Base-by-base conservation (phyloP, 2,797 vertebrate genomes). In the Sebastolobus alascanus region DNA sequence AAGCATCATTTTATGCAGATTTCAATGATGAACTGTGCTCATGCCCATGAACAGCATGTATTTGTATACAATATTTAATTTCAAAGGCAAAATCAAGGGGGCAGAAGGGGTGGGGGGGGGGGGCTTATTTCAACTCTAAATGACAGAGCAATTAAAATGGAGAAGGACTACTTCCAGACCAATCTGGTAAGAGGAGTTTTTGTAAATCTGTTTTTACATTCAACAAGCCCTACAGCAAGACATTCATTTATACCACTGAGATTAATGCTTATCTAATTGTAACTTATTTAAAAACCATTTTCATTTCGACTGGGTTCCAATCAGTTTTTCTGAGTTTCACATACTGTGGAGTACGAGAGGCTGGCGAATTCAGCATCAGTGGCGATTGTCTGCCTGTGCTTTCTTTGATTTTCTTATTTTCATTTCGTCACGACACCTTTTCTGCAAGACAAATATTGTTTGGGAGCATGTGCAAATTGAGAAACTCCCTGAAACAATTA, bases 271-370 rank as follows among this genome's bases (percentile, higher is more conserved):
- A 96, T 97, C 96, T 96, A 97, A 96, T 97, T 97, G 96, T 96
- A 95, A 97, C 96, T 96, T 96, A 97, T 97, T 97, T 97, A 96
- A 96, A 96, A 96, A 96, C 95, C 96, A 97, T 97, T 97, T 96
- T 95, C 95, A 93, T 95, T 96, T 93, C 84, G 86, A 95, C 95
- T 95, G 95, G 94, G 93, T 95, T 95, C 95, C 95, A 96, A 96
- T 96, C 96, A 94, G 93, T 95, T 95, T 95, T 90, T 95, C 92
- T 68, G 92, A 87, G 91, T 92, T 93, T 87, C 89, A 89, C 88
- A 92, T 86, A 83, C 73, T 86, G 70, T 46, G 79, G 78, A 89
- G 89, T 82, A 79, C 80, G 85, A 91, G 89, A 81, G 43, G 43
- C 71, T 67, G 84, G 90, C 83, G 87, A 78, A 90, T 80, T 87